Evolutionary conservation across 2,888 invertebrate species (phyloP).

Genomic region (Acrocera orbiculus): DNA sequence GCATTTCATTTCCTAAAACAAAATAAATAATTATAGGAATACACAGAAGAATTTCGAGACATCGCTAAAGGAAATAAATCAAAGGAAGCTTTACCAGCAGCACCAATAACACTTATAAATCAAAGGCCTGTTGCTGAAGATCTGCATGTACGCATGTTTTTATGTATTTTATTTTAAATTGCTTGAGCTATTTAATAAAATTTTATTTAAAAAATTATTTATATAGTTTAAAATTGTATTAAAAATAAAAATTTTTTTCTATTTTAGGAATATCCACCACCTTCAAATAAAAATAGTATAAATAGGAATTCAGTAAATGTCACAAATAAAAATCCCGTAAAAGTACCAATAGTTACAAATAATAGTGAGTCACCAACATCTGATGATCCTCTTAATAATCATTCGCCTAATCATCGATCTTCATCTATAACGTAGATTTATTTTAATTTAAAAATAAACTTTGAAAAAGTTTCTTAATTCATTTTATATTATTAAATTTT

Average conservation of each 20-base stretch:
- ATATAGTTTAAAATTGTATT: too few relatives aligned
- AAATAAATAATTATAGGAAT: conserved; percentile 48
- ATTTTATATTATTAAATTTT: neutral
- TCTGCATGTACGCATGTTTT: conserved; percentile 43
- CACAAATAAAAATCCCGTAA: conserved; percentile 28
- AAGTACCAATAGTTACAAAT: conserved; percentile 28
- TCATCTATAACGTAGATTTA: conserved; percentile 41
- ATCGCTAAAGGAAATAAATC: conserved; percentile 82
- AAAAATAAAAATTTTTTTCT: conserved; percentile 2
- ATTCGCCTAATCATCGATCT: conserved; percentile 36
- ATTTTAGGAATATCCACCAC: conserved; percentile 39
- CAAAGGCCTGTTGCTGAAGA: conserved; percentile 90
- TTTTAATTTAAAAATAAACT: too few relatives aligned
- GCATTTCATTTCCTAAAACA: too few relatives aligned
- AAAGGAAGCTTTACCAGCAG: conserved; percentile 80
- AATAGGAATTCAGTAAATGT: conserved; percentile 33
- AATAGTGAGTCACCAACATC: conserved; percentile 26
- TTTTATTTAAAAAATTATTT: conserved; percentile 1
- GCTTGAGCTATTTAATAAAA: conserved; percentile 2
- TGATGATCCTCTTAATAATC: conserved; percentile 24
- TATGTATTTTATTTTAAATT: conserved; percentile 10
- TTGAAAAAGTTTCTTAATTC: neutral
- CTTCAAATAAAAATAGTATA: conserved; percentile 33
- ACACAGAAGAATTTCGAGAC: conserved; percentile 92
- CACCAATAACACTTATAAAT: conserved; percentile 86